Base-by-base conservation (phyloP, 2,888 invertebrate genomes). In the Aethes cnicana region DNA sequence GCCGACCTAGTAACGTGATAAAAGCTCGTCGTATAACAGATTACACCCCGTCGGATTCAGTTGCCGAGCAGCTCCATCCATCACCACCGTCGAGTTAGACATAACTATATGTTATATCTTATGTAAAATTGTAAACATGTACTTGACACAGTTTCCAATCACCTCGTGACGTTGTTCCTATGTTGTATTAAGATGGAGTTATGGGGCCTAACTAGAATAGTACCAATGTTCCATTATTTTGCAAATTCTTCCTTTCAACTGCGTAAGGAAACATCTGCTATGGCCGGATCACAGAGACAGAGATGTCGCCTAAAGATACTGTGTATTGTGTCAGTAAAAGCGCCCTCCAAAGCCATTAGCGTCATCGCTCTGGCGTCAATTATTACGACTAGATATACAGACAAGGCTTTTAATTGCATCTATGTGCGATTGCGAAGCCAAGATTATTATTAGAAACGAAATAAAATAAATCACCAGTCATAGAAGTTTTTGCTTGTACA, bases 131-230 rank as follows among this genome's bases (percentile, higher is more conserved):
- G 33, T 62, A 62, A 66, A 63, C 47, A 49, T 66, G 73, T 55
- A 72, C 79, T 74, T 81, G 81, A 74, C 81, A 77, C 61, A 69
- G 64, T 69, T 81, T 57, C 56, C 68, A 69, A 67, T 69, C 63
- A 58, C 66, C 63, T 68, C 63, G 63, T 58, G 58, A 18, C 47
- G 56, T 62, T 66, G 64, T 68, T 67, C 68, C 66, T 61, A 55
- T n/a, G 57, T 55, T 53, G 56, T 57, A 54, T 62, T 42, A 56
- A 62, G 63, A 62, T 62, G 63, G 65, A 69, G 64, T 68, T 37
- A 25, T 58, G 61, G 66, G 64, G 65, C 59, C 61, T 58, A n/a
- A 47, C 47, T 28, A 25, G 49, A 53, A 26, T 12, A 12, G n/a
- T 14, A 44, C 30, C 33, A 35, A 46, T 41, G 12, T 8, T 50